A percentile compares a stretch with the other conserved stretches of the same genome.
phyloP scores from a whole-genome alignment of 2,797 vertebrate genomes.

The Bryconaethiops microstoma region DNA sequence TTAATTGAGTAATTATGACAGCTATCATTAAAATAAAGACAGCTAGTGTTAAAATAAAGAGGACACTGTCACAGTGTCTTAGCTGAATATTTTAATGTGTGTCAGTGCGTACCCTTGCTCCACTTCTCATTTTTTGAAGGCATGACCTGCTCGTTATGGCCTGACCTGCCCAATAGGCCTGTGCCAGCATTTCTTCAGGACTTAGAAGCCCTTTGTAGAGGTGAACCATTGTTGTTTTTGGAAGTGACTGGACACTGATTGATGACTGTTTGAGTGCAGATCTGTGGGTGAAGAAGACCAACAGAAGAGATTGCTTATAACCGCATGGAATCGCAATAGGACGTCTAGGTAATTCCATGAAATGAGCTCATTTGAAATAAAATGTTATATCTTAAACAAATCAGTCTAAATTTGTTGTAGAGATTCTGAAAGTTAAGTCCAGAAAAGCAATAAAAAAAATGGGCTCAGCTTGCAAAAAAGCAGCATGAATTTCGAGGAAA shows the following conservation, averaged over 20 bases:
- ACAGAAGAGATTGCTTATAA: constrained; percentile 66
- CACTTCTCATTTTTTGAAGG: constrained; percentile 2
- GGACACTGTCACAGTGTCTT: constrained; percentile 2
- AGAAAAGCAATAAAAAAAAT: no score
- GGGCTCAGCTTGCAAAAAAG: no score
- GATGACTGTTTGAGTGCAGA: constrained; percentile 55
- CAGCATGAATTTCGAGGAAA: no score
- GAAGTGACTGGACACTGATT: constrained; percentile 16
- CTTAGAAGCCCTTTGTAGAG: constrained; percentile 20
- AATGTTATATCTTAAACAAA: no score
- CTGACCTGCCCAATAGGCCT: not conserved
- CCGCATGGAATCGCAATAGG: constrained; percentile 63
- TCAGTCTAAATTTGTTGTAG: no score
- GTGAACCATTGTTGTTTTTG: constrained; percentile 11
- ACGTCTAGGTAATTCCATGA: constrained; percentile 52
- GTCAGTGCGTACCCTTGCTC: constrained; percentile 4
- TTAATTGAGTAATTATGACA: not conserved
- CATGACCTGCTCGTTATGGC: not conserved
- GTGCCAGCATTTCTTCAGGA: constrained; percentile 19
- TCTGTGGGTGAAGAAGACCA: constrained; percentile 50
- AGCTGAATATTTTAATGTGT: constrained; percentile 5
- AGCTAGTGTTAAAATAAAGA: constrained; percentile 16
- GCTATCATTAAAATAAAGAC: not conserved
- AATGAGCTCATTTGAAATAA: no score
- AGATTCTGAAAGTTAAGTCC: no score